These are phyloP conservation scores for Palythoa heliodiscus DNA, from an alignment of 92 coral and sea anemone species.

Conservation along the genomic window DNA sequence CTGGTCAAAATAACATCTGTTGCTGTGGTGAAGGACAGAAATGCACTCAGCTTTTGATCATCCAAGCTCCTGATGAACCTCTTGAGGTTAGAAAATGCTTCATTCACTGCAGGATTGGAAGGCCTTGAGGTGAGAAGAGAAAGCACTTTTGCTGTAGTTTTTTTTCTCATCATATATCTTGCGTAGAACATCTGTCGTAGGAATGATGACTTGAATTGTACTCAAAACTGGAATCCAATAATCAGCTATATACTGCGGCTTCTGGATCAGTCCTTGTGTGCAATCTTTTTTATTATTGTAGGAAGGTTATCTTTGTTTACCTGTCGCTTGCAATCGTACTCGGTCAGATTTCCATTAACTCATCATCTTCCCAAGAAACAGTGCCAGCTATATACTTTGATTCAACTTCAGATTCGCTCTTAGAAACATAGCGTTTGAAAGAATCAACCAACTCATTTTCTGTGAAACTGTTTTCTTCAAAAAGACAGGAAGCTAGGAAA, in stretches of 20 bases:
- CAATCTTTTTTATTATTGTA: conserved; percentile 30
- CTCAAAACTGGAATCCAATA: conserved; percentile 40
- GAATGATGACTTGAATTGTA: conserved; percentile 12
- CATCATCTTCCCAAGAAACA: conserved; percentile 43
- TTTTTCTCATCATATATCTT: conserved; percentile 24
- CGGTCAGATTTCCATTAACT: conserved; percentile 54
- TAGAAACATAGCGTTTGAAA: conserved; percentile 47
- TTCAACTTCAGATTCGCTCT: conserved; percentile 23
- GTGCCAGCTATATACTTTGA: conserved; percentile 45
- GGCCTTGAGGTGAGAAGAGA: conserved; percentile 41
- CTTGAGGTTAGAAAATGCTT: conserved; percentile 39
- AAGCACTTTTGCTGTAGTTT: conserved; percentile 31
- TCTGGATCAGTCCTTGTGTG: conserved; percentile 46
- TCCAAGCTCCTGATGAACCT: conserved; percentile 35
- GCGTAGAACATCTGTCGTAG: conserved; percentile 4
- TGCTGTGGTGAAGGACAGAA: conserved; percentile 31
- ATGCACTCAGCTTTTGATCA: conserved; percentile 29
- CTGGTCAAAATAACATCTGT: conserved; percentile 44
- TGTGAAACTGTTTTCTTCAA: conserved; percentile 40
- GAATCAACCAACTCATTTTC: conserved; percentile 22
- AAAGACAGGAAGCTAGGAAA: conserved; percentile 43
- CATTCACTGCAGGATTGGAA: conserved; percentile 42
- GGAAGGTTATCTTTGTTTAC: background rate
- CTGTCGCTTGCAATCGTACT: conserved; percentile 48
- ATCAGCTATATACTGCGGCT: conserved; percentile 41